Base-by-base conservation (phyloP, 30 jellyfish, hydroid and myxozoan species). In the Chrysaora quinquecirrha region DNA sequence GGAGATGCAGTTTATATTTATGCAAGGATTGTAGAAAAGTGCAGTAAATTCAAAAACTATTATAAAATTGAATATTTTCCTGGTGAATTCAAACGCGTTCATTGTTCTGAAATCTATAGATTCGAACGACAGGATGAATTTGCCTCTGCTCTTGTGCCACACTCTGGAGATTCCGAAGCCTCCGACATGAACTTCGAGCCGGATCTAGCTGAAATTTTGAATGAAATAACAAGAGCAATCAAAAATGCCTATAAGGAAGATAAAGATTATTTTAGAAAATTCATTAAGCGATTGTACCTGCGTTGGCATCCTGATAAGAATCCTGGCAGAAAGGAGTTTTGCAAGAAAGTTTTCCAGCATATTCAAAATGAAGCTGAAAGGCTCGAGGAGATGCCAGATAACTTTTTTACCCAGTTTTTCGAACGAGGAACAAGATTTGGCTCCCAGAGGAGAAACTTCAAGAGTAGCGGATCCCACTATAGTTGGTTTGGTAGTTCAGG, bases 291-390 rank as follows among this genome's bases (percentile, higher is more conserved):
- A 23, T 67, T 89, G 19, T 89, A 68, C 76, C 64, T 89, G 31
- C 61, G 48, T 28, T 89, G 97, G 97, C 97, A 89, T 69, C 97
- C 97, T 3, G 97, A 89, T 50, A 89, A 82, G 47, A 54, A 89
- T 43, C 71, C 86, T 12, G 94, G 73, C 7, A 74, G 47, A 33
- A 78, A 89, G 72, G 95, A 74, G 35, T 32, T 78, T 2, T 86
- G 96, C 64, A 81, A 87, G 25, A 52, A 83, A 66, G 68, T 82
- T 10, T 89, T 82, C 60, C 65, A 82, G 30, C 76, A 63, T 60
- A 60, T 89, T 28, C 97, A 89, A 56, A 49, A 28, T 1, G 78
- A 73, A 21, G 60, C 69, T 11, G 74, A 34, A n/a, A 74, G 74
- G 22, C n/a, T 73, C 56, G 52, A 73, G n/a, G 87, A 33, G 3